Base-by-base conservation (phyloP, 2,888 invertebrate genomes). In the Apotomis turbidana region DNA sequence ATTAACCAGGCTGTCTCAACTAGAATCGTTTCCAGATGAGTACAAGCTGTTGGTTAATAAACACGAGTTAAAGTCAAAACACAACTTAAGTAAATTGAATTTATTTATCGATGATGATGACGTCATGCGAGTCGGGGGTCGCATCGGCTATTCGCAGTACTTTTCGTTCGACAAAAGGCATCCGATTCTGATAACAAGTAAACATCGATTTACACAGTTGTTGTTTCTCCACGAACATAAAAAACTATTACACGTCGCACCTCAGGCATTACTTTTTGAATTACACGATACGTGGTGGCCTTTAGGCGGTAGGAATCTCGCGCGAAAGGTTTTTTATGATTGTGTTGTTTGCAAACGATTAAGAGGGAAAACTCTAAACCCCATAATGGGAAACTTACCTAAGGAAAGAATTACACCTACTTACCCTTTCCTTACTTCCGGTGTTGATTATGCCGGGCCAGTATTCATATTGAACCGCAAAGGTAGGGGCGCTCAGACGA, bases 371-470 rank as follows among this genome's bases (percentile, higher is more conserved):
- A 64, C 71, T 13, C 6, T 68, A 13, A 3, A 15, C 8, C 71
- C 74, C 5, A 62, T 73, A 5, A 77, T 80, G 80, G 76, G 74
- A n/a, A 76, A 77, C 55, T 49, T 78, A 54, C 76, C 77, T 62
- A 27, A n/a, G 36, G 74, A 77, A 64, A 49, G 79, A 51, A 15
- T 81, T 46, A 61, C 69, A 44, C 68, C 75, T 12, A 74, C 58
- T 15, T 76, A 61, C 49, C 78, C 78, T 0, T 80, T 79, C 71
- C 49, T 75, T 27, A 66, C 58, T 9, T 74, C 75, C 9, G 80
- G 78, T 12, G 79, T 79, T 0, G 79, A 81, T 13, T 80, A 79
- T 59, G 77, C 76, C 0, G 79, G 79, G 8, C 80, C 79, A 46
- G 41, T 79, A 49, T 68, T 71, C 15, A 71, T 75, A 41, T 60